Evolutionary conservation across 2,797 vertebrate genomes (phyloP).

Genomic region (Gallinago nigripennis): DNA sequence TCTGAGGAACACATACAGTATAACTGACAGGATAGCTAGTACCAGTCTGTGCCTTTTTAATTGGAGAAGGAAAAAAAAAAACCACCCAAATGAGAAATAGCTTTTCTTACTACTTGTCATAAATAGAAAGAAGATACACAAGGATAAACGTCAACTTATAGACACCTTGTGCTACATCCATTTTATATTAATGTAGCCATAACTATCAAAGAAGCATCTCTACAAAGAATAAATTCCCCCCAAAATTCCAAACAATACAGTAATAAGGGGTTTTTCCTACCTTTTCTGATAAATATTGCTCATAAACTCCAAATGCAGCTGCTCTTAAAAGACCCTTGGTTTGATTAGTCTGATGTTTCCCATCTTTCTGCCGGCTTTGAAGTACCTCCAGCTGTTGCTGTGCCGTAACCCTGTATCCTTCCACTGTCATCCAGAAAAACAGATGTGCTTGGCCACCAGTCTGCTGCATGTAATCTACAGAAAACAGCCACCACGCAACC

Average conservation of each 20-base stretch:
- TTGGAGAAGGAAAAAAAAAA: rapidly evolving
- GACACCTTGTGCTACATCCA: neutral
- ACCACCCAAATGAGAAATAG: neutral
- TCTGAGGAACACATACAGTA: neutral
- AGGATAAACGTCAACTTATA: neutral
- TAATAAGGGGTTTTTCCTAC: constrained; percentile 66
- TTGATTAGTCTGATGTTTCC: constrained; percentile 89
- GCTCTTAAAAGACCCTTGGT: constrained; percentile 93
- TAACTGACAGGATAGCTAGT: neutral
- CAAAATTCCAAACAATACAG: neutral
- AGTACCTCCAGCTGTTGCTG: constrained; percentile 97
- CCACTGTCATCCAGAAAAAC: constrained; percentile 99
- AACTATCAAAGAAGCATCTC: neutral
- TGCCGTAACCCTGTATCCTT: constrained; percentile 97
- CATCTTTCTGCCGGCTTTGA: constrained; percentile 87
- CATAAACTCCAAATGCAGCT: constrained; percentile 93
- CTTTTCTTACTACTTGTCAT: neutral
- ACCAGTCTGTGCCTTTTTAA: neutral
- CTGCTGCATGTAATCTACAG: constrained; percentile 96
- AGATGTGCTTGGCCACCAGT: constrained; percentile 96
- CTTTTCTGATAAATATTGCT: constrained; percentile 99
- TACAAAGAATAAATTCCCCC: neutral
- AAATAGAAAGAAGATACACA: neutral
- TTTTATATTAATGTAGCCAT: neutral
- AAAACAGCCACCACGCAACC: neutral